phyloP scores from a whole-genome alignment of 1,140 invertebrate genomes.

The Heliconius congener region DNA sequence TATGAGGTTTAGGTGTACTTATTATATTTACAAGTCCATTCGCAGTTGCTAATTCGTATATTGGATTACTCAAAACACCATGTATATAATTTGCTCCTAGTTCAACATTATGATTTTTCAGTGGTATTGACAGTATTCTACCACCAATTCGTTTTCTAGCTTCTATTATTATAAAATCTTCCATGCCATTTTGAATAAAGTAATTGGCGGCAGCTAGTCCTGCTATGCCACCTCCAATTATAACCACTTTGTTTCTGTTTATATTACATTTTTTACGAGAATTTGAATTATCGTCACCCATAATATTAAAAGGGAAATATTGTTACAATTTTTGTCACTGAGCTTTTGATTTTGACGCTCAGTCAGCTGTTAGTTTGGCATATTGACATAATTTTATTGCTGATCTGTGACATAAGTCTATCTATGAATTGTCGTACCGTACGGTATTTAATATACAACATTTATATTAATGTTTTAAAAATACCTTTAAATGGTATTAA shows the following conservation, averaged over 20 bases:
- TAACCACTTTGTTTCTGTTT: slow-evolving; percentile 87
- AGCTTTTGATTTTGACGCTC: slow-evolving; percentile 75
- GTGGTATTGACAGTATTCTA: slow-evolving; percentile 88
- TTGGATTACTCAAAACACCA: slow-evolving; percentile 92
- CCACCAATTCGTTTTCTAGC: slow-evolving; percentile 90
- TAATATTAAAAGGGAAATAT: slow-evolving; percentile 66
- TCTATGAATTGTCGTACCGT: not conserved
- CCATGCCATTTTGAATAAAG: slow-evolving; percentile 89
- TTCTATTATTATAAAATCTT: slow-evolving; percentile 90
- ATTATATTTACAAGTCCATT: slow-evolving; percentile 92
- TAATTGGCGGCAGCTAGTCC: slow-evolving; percentile 93
- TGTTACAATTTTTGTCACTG: slow-evolving; percentile 60
- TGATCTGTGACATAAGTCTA: slow-evolving; percentile 9
- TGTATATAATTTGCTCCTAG: slow-evolving; percentile 97
- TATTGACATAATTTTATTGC: slow-evolving; percentile 13
- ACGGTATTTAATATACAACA: not conserved
- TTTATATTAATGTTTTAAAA: not conserved
- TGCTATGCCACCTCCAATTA: slow-evolving; percentile 93
- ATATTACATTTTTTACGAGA: slow-evolving; percentile 76
- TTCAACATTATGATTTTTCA: slow-evolving; percentile 89
- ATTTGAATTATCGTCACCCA: slow-evolving; percentile 76
- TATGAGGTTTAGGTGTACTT: slow-evolving; percentile 91
- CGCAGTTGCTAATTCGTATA: slow-evolving; percentile 92
- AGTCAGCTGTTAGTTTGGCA: slow-evolving; percentile 60
- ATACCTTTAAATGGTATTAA: not conserved